Conservation (phyloP, 1,140 invertebrate species). For the Asobara japonica region DNA sequence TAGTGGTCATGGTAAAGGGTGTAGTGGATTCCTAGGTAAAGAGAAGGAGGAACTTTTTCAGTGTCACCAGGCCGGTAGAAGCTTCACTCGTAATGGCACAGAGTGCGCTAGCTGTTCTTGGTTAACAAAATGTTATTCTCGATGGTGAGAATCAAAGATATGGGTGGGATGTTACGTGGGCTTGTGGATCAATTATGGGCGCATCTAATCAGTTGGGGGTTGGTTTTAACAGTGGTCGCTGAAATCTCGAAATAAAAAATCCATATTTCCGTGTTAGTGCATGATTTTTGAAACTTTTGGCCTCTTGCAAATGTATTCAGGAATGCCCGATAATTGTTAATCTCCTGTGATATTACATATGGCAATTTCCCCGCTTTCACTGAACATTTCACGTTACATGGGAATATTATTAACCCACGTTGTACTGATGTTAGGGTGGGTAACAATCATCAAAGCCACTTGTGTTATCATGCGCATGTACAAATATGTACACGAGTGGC, state of each 20-base stretch:
- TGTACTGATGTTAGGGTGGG: background rate
- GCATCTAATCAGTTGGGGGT: no score
- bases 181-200: background rate
- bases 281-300: no score
- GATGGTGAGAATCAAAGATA: no score
- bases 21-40: background rate
- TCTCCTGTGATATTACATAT: no score
- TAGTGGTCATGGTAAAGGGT: conserved; percentile 1
- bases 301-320: no score
- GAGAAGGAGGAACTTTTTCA: background rate
- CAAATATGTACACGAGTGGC: conserved; percentile 15
- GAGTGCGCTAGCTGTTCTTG: background rate
- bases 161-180: no score
- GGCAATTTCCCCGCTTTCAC: no score
- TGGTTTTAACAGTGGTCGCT: no score
- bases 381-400: background rate
- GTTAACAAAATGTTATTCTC: background rate
- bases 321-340: no score
- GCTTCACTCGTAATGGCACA: background rate
- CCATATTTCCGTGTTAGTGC: no score
- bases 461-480: conserved; percentile 16
- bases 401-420: conserved; percentile 9
- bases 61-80: background rate
- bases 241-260: no score
- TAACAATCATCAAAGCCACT: background rate